Base-by-base conservation (phyloP, 2,113 vertebrate species). In the Axis porcinus region DNA sequence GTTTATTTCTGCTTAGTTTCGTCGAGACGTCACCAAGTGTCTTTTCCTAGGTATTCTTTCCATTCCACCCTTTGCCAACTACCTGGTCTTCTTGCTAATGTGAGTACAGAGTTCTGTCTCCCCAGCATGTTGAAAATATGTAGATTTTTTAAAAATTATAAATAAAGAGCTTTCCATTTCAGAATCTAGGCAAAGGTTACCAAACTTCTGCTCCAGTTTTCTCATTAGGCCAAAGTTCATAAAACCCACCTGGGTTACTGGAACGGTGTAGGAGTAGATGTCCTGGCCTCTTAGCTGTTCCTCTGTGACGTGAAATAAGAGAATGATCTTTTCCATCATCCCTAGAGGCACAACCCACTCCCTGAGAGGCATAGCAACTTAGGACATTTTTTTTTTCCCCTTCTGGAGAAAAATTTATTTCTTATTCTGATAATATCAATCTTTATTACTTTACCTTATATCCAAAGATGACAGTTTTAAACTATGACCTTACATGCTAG, bases 61-160 rank as follows among this genome's bases (percentile, higher is more conserved):
- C 55, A 98, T 99, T 97, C 99, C 99, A 7, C 99, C 99, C 30
- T 99, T 99, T 95, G 99, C 99, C 98, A 99, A 99, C 99, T 99
- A 99, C 99, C 92, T 99, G 97, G 99, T 99, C 96, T 99, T 99
- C 93, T 33, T 99, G 92, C 97, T 99, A 78, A 99, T 99, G 99
- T 99, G 98, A 99, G 99, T 99, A 97, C 21, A 95, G 86, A 86
- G 30, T 93, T 95, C 64, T 50, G 1, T 43, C 33, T 78, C 33
- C 47, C 70, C 11, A 58, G 43, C 50, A 64, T 88, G 82, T 83
- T 83, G 60, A 94, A 94, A 58, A 76, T 89, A 28, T 10, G 5
- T 79, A 43, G 47, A 47, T 84, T 25, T 92, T 89, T 94, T 50
- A 0, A 0, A 11, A 81, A 70, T 81, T 83, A 87, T 21, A 91